Base-by-base conservation (phyloP, 2,113 vertebrate species). In the Heterochromis multidens region DNA sequence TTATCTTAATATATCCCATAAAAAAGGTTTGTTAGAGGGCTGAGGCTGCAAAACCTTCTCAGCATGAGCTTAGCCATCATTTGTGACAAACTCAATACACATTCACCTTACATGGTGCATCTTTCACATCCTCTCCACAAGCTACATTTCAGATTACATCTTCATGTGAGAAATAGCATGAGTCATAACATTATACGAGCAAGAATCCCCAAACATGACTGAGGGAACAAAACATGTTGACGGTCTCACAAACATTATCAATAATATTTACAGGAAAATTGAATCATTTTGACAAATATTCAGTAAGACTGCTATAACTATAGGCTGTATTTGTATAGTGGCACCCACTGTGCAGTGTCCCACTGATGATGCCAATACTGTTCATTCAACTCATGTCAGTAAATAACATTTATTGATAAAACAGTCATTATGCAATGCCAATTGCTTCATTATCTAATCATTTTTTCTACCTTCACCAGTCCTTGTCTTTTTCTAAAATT, bases 41-140 rank as follows among this genome's bases (percentile, higher is more conserved):
- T 56, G 54, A 78, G n/a, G 25, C 60, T 19, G 16, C 4, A 58
- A 60, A 19, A 78, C 65, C 72, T 43, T 77, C 54, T 79, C 56
- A 70, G 62, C 65, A 29, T 79, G 72, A 88, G 74, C 65, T 7
- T 63, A 80, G 65, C 81, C 58, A 77, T 61, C 29, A 43, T 58
- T 83, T 77, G 25, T 80, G 46, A 65, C 21, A 2, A 83, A 90
- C 65, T 77, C 58, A 84, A 83, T n/a, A 60, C 80, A 83, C 83
- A 29, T 72, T 77, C 79, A 90, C 59, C 79, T 90, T 79, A 81
- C 81, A 89, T 27, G 62, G 54, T 63, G 63, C 78, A 60, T 90
- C 37, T 60, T 92, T 91, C 80, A 87, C 86, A 85, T 80, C 52
- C 57, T 83, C 82, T 74, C 82, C 89, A 86, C 84, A 83, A 87